A percentile compares a stretch with the other conserved stretches of the same genome.
Conservation (phyloP, 30 jellyfish, hydroid and myxozoan species). For the Aurelia aurita region DNA sequence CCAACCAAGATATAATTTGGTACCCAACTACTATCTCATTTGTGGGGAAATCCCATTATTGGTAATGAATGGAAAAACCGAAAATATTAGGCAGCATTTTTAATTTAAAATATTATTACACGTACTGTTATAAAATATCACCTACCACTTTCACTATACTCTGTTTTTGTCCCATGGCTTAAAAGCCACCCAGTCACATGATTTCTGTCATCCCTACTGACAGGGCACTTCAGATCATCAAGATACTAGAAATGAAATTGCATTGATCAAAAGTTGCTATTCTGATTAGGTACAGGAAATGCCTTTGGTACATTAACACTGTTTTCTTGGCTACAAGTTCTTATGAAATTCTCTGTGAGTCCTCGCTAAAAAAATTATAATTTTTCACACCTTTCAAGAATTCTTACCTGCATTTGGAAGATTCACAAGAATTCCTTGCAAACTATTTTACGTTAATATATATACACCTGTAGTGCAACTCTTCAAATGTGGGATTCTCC, state of each 20-base stretch:
- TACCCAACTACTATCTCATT: too few relatives aligned
- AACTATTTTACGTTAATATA: too few relatives aligned
- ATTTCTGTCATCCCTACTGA: slow-evolving; percentile 49
- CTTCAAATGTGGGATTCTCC: too few relatives aligned
- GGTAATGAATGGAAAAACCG: too few relatives aligned
- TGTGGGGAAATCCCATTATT: too few relatives aligned
- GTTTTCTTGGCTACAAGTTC: neutral
- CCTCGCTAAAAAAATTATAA: too few relatives aligned
- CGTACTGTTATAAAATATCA: neutral
- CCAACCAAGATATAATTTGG: neutral
- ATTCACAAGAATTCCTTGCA: too few relatives aligned
- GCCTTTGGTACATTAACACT: neutral
- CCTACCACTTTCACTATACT: slow-evolving; percentile 81
- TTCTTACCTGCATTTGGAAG: too few relatives aligned
- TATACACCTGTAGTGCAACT: too few relatives aligned
- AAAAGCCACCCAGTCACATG: slow-evolving; percentile 83
- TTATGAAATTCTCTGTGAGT: neutral
- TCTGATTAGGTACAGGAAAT: neutral
- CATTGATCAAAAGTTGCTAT: neutral
- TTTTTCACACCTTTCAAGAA: too few relatives aligned
- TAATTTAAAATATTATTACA: too few relatives aligned
- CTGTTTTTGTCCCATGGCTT: slow-evolving; percentile 82
- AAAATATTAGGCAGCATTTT: too few relatives aligned
- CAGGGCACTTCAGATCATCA: slow-evolving; percentile 87
- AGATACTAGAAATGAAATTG: slow-evolving; percentile 68